Evolutionary conservation across 2,888 invertebrate genomes (phyloP).

Genomic region (Oxyscelio sp.): DNA sequence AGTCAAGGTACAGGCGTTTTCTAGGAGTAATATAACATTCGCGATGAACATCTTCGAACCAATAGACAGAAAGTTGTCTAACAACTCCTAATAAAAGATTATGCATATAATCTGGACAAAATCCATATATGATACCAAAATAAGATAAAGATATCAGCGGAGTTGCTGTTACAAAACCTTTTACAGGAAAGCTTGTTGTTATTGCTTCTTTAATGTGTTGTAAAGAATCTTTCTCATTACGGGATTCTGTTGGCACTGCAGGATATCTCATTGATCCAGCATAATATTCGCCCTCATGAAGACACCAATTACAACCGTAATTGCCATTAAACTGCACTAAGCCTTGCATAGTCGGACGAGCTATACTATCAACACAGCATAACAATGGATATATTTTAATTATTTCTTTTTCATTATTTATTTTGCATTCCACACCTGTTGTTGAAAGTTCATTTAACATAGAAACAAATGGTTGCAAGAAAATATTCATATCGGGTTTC

Average conservation of each 20-base stretch:
- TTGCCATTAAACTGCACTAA: too few species aligned
- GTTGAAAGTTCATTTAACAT: too few species aligned
- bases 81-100: not conserved
- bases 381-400: not conserved
- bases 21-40: not conserved
- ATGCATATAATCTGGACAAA: conserved; percentile 20
- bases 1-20: not conserved
- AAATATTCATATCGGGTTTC: too few species aligned
- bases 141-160: not conserved
- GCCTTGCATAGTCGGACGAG: not conserved
- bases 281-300: not conserved
- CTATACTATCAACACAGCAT: not conserved
- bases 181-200: not conserved
- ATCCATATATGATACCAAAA: conserved; percentile 6
- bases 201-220: not conserved
- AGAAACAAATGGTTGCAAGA: too few species aligned
- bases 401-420: not conserved
- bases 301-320: too few species aligned
- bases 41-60: not conserved
- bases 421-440: not conserved
- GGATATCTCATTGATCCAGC: not conserved
- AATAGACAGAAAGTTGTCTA: conserved; percentile 11
- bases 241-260: not conserved
- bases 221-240: not conserved
- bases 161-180: not conserved